Conservation (phyloP, 2,113 vertebrate species). For the Kryptolebias marmoratus region DNA sequence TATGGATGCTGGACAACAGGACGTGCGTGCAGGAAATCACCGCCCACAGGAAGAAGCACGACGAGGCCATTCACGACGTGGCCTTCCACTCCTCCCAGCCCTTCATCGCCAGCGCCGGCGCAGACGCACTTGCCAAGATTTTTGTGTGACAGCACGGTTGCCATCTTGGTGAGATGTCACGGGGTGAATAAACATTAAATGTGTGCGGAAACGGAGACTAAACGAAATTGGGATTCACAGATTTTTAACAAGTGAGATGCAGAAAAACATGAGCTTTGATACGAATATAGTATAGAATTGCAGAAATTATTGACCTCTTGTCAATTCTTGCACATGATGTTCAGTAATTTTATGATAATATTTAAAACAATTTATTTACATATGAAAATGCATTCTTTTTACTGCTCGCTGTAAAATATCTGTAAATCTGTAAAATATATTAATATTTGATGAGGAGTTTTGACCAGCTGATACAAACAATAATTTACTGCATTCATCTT, state of each 20-base stretch:
- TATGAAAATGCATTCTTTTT: too few relatives aligned
- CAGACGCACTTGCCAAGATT: slow-evolving; percentile 92
- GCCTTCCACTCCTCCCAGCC: slow-evolving; percentile 92
- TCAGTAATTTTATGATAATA: too few relatives aligned
- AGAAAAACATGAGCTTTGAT: neutral
- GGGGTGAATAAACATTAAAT: neutral
- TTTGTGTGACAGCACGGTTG: slow-evolving; percentile 82
- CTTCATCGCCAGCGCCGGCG: slow-evolving; percentile 89
- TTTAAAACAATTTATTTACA: too few relatives aligned
- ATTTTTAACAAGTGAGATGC: neutral
- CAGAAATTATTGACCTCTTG: too few relatives aligned
- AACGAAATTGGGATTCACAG: too few relatives aligned
- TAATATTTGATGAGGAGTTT: too few relatives aligned
- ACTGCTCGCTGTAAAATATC: too few relatives aligned
- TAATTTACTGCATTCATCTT: too few relatives aligned
- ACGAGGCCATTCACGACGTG: slow-evolving; percentile 92
- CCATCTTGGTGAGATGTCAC: slow-evolving; percentile 53
- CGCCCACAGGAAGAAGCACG: slow-evolving; percentile 92
- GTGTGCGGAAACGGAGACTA: neutral
- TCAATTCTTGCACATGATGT: too few relatives aligned
- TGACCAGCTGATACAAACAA: too few relatives aligned
- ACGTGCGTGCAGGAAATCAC: slow-evolving; percentile 94
- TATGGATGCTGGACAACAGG: slow-evolving; percentile 92
- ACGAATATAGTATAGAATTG: neutral
- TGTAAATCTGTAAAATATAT: too few relatives aligned